Percentiles rank a stretch among this genome's conserved stretches.
Evolutionary conservation across 2,888 invertebrate species (phyloP).

Genomic region (Mylabris sibirica): DNA sequence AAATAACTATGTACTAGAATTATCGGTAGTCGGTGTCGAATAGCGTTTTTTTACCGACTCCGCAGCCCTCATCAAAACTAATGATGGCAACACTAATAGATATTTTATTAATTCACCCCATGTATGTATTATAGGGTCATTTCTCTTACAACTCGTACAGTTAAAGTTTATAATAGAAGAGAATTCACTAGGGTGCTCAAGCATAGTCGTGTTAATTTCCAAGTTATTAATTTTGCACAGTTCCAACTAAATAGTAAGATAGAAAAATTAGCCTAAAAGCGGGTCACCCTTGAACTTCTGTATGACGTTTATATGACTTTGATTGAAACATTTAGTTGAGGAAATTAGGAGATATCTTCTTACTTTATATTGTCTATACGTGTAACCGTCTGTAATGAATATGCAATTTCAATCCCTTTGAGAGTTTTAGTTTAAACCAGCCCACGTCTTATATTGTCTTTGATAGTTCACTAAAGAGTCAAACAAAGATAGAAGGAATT

Average conservation of each 20-base stretch:
- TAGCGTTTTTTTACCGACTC: too few relatives aligned
- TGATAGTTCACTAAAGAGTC: conserved; percentile 23
- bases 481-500: conserved; percentile 14
- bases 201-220: not conserved
- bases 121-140: not conserved
- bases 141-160: not conserved
- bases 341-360: not conserved
- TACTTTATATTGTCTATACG: conserved; percentile 1
- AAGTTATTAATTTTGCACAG: conserved; percentile 5
- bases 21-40: too few relatives aligned
- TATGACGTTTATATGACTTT: not conserved
- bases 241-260: not conserved
- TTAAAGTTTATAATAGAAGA: not conserved
- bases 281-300: too few relatives aligned
- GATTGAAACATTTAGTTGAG: not conserved
- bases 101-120: not conserved
- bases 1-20: too few relatives aligned
- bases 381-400: conserved; percentile 24
- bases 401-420: conserved; percentile 21
- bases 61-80: too few relatives aligned
- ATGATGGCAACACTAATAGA: too few relatives aligned
- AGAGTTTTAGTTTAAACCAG: conserved; percentile 21
- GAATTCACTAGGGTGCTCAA: not conserved
- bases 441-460: conserved; percentile 25
- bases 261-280: too few relatives aligned